A percentile compares a stretch with the other conserved stretches of the same genome.
phyloP scores from a whole-genome alignment of 2,888 invertebrate genomes.

The Tenthredo mesomela region DNA sequence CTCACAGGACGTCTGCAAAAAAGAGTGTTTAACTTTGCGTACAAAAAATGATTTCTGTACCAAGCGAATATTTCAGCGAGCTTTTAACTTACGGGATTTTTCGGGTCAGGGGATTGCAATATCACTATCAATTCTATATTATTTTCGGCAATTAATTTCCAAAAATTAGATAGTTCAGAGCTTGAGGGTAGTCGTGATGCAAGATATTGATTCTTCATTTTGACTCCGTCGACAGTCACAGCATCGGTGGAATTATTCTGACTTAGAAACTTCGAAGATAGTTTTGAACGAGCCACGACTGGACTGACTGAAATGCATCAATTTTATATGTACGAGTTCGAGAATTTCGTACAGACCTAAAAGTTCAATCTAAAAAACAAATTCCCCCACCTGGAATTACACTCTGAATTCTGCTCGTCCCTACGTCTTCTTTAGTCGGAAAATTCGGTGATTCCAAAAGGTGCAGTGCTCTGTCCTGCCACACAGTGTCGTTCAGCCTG shows the following conservation, averaged over 20 bases:
- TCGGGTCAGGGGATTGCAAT: slow-evolving; percentile 73
- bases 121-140: slow-evolving; percentile 74
- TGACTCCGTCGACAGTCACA: slow-evolving; percentile 75
- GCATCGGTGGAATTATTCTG: slow-evolving; percentile 78
- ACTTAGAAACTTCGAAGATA: slow-evolving; percentile 71
- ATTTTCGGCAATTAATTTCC: slow-evolving; percentile 77
- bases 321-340: neutral
- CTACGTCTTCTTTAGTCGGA: slow-evolving; percentile 62
- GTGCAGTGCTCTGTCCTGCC: slow-evolving; percentile 77
- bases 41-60: neutral
- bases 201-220: slow-evolving; percentile 75
- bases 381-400: slow-evolving; percentile 71
- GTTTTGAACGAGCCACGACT: slow-evolving; percentile 55
- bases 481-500: slow-evolving; percentile 72
- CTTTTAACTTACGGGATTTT: slow-evolving; percentile 70
- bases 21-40: neutral
- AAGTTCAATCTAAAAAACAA: neutral
- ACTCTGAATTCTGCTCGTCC: slow-evolving; percentile 75
- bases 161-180: slow-evolving; percentile 77
- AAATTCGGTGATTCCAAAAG: slow-evolving; percentile 47
- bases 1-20: neutral
- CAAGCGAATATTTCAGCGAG: neutral
- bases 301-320: neutral
- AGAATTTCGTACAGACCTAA: neutral
- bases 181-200: slow-evolving; percentile 78